These are phyloP conservation scores for Drosophila testacea DNA, from an alignment of 2,888 invertebrate species.

Conservation along the genomic window DNA sequence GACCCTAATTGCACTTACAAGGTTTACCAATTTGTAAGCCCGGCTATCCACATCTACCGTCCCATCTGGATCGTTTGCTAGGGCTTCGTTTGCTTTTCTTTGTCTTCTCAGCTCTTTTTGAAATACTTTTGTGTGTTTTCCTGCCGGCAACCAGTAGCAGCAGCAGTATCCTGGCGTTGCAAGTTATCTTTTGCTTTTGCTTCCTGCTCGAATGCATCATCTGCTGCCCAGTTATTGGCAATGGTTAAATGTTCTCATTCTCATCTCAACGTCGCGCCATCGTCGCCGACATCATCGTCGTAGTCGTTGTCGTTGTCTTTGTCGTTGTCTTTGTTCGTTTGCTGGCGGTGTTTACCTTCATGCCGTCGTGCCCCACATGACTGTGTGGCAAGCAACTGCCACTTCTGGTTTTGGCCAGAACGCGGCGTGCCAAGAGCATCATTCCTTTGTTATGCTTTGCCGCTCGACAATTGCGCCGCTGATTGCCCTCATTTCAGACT, in stretches of 20 bases:
- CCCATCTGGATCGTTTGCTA: slow-evolving; percentile 45
- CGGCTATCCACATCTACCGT: slow-evolving; percentile 49
- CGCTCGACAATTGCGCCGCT: slow-evolving; percentile 80
- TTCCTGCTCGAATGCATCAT: slow-evolving; percentile 64
- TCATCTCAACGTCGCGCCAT: slow-evolving; percentile 40
- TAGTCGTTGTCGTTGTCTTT: slow-evolving; percentile 24
- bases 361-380: slow-evolving; percentile 25
- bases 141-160: slow-evolving; percentile 22
- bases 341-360: slow-evolving; percentile 37
- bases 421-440: slow-evolving; percentile 49
- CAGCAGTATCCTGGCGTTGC: slow-evolving; percentile 31
- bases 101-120: slow-evolving; percentile 51
- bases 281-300: slow-evolving; percentile 33
- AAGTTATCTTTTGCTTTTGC: slow-evolving; percentile 47
- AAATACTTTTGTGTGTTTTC: slow-evolving; percentile 68
- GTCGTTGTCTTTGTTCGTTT: slow-evolving; percentile 62
- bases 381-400: slow-evolving; percentile 16
- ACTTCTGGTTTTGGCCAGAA: slow-evolving; percentile 26
- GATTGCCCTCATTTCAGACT: slow-evolving; percentile 83
- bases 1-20: slow-evolving; percentile 68
- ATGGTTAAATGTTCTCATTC: slow-evolving; percentile 56
- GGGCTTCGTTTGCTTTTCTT: slow-evolving; percentile 39
- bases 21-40: slow-evolving; percentile 70
- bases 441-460: slow-evolving; percentile 75
- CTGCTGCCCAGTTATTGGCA: slow-evolving; percentile 71